Evolutionary conservation across 2,888 invertebrate species (phyloP).

Genomic region (Catonia carolina): DNA sequence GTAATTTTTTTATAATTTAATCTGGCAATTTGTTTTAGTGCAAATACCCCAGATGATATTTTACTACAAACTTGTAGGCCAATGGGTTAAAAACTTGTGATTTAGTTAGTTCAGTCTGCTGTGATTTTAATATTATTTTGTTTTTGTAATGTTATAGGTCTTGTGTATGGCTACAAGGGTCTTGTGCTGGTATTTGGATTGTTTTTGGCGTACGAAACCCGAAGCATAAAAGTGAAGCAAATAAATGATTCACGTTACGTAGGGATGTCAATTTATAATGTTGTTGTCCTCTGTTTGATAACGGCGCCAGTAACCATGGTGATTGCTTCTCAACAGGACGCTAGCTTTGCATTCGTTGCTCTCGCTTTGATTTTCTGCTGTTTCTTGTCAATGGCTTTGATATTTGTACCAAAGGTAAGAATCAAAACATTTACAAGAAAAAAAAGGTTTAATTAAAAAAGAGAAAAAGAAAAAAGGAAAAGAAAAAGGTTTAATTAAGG

Average conservation of each 20-base stretch:
- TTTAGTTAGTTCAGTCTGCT: too few relatives aligned
- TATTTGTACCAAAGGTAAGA: conserved; percentile 93
- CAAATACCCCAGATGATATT: too few relatives aligned
- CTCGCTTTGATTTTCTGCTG: conserved; percentile 96
- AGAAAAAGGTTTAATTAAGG: too few relatives aligned
- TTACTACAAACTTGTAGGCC: too few relatives aligned
- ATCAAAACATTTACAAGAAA: too few relatives aligned
- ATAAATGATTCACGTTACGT: conserved; percentile 98
- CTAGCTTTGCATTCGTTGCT: conserved; percentile 93
- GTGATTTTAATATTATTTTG: too few relatives aligned
- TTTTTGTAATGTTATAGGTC: conserved; percentile 69
- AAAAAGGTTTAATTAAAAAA: too few relatives aligned
- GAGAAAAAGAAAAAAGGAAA: too few relatives aligned
- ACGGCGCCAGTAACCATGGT: conserved; percentile 97
- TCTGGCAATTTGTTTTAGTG: too few relatives aligned
- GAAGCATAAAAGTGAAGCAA: conserved; percentile 93
- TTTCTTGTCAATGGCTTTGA: conserved; percentile 96
- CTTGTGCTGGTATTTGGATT: conserved; percentile 93
- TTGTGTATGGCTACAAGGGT: conserved; percentile 95
- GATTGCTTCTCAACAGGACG: conserved; percentile 95
- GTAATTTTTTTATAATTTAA: too few relatives aligned
- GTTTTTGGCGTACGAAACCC: conserved; percentile 96
- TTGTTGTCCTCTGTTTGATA: conserved; percentile 94
- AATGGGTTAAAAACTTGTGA: too few relatives aligned
- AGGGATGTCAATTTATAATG: conserved; percentile 99